Base-by-base conservation (phyloP, 2,113 vertebrate species). In the Callipepla squamata region DNA sequence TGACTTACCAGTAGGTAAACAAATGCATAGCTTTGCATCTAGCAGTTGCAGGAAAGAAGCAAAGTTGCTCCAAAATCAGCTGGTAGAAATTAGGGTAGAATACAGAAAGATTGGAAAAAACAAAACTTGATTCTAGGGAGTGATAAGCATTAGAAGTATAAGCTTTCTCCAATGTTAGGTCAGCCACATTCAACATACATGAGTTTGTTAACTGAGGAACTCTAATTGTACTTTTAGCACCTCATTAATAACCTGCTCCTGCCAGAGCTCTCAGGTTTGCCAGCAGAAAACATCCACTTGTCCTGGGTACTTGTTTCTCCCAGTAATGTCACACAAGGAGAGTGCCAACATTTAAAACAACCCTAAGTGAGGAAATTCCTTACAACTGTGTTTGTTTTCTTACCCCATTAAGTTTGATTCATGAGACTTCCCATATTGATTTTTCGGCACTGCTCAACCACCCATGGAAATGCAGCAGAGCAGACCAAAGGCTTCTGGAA, bases 231-330 rank as follows among this genome's bases (percentile, higher is more conserved):
- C 44, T 84, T 79, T 16, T 5, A 73, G 58, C 45, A 90, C 81
- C 81, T 92, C 80, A 84, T 87, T 87, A 92, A 73, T 12, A 79
- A 74, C 45, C 63, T 73, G 69, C 58, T 79, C 86, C 78, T 77
- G 55, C 45, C 5, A 1, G 44, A 18, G 40, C 40, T 63, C 61
- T 91, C 40, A 67, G 50, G 55, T 87, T 77, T 84, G 59, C 65
- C 48, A 86, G 26, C 57, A 92, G 32, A 53, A 94, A 38, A 57
- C 2, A 1, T 42, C 44, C 16, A 0, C 8, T 13, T 58, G 53
- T 45, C 51, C 82, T 45, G 50, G 48, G 32, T 73, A 38, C 44
- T 65, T 69, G 21, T 48, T 85, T 91, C 72, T 23, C 67, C 10
- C 45, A 78, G 53, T 61, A 74, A 67, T 2, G 3, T 5, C 23